A percentile compares a stretch with the other conserved stretches of the same genome.
Conservation (phyloP, 2,888 invertebrate species). For the Temnothorax rugatulus region DNA sequence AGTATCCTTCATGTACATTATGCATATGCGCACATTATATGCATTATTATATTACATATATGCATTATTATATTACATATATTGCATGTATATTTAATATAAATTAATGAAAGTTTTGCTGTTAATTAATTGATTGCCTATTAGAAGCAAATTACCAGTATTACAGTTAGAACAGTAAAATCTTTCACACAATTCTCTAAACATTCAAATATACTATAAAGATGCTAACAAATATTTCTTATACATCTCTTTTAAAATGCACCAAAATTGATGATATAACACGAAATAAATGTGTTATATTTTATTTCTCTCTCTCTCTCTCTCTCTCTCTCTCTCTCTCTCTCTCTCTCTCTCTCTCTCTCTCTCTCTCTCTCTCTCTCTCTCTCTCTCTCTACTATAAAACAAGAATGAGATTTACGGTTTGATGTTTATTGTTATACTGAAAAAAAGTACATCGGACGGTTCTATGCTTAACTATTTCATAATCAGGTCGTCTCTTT, state of each 20-base stretch:
- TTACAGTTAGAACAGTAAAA: background rate
- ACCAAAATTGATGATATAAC: background rate
- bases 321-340: too few relatives aligned
- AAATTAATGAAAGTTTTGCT: slow-evolving; percentile 10
- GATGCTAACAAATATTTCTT: slow-evolving; percentile 8
- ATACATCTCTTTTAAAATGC: background rate
- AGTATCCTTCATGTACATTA: slow-evolving; percentile 12
- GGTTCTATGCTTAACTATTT: slow-evolving; percentile 86
- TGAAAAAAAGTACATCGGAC: slow-evolving; percentile 90
- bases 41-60: too few relatives aligned
- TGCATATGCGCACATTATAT: background rate
- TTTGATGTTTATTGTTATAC: slow-evolving; percentile 90
- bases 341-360: background rate
- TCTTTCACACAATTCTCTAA: background rate
- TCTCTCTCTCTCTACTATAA: slow-evolving; percentile 86
- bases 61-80: background rate
- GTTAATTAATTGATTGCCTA: background rate
- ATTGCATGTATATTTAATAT: background rate
- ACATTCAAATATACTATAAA: background rate
- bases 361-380: too few relatives aligned
- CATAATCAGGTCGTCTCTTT: slow-evolving; percentile 81
- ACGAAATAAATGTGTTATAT: background rate
- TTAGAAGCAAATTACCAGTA: background rate
- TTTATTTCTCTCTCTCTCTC: background rate
- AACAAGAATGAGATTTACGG: slow-evolving; percentile 90